Evolutionary conservation across 2,113 vertebrate genomes (phyloP).

Genomic region (Leptobrachium leishanense): DNA sequence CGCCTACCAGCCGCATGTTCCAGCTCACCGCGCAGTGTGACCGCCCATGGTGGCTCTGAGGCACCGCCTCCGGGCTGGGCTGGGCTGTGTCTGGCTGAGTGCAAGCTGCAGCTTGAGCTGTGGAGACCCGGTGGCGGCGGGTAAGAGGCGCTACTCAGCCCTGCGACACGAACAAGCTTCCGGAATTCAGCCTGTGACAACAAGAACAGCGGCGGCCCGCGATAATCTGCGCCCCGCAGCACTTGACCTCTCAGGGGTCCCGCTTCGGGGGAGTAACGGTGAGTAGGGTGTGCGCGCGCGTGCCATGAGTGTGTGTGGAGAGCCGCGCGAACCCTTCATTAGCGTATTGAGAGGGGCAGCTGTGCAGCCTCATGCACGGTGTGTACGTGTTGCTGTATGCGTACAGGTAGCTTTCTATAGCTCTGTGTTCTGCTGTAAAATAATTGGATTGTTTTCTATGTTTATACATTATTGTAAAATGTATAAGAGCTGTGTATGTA

Average conservation of each 20-base stretch:
- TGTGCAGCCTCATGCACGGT: background rate
- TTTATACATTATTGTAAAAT: too few relatives aligned
- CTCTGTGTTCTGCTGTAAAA: too few relatives aligned
- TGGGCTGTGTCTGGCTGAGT: constrained; percentile 42
- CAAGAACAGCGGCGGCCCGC: background rate
- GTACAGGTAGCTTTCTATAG: background rate
- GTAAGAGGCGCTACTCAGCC: background rate
- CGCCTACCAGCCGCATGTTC: background rate
- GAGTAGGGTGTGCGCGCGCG: background rate
- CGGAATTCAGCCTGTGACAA: background rate
- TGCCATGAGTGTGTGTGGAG: too few relatives aligned
- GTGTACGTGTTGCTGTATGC: background rate
- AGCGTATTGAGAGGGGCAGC: too few relatives aligned
- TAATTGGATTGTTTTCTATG: too few relatives aligned
- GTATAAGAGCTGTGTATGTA: too few relatives aligned
- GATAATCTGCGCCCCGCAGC: background rate
- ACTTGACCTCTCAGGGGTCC: background rate
- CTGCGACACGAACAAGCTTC: background rate
- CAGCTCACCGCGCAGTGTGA: too few relatives aligned
- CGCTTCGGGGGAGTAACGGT: constrained; percentile 1
- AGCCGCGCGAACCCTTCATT: too few relatives aligned
- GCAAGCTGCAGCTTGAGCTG: constrained; percentile 23
- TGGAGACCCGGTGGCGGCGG: constrained; percentile 16
- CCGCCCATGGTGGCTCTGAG: constrained; percentile 50
- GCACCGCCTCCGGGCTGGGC: constrained; percentile 44